A percentile compares a stretch with the other conserved stretches of the same genome.
Conservation (phyloP, 2,888 invertebrate species). For the Drosophila merina region DNA sequence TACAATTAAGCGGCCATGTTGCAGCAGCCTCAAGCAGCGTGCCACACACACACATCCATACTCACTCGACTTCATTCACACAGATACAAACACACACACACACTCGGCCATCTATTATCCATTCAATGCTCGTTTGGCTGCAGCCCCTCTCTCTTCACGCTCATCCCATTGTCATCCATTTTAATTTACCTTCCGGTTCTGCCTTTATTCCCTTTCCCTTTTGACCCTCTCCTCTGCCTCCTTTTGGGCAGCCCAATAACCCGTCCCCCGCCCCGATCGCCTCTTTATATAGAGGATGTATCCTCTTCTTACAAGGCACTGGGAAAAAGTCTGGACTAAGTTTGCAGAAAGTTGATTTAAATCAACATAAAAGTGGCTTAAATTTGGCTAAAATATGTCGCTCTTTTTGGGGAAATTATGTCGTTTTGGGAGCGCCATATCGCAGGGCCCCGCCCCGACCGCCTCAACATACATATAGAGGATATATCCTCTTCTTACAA, state of each 20-base stretch:
- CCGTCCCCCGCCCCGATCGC: not conserved
- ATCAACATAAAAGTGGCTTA: no score
- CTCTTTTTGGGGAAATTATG: no score
- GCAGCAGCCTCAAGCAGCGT: conserved; percentile 41
- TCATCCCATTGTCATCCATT: conserved; percentile 74
- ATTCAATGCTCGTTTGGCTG: conserved; percentile 72
- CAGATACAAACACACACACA: conserved; percentile 13
- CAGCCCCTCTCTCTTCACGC: conserved; percentile 53
- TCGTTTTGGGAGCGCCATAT: no score
- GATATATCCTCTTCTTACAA: not conserved
- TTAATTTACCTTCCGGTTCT: conserved; percentile 78
- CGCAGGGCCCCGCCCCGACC: no score
- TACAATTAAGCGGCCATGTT: conserved; percentile 43
- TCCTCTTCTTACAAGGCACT: not conserved
- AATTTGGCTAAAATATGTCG: no score
- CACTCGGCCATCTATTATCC: conserved; percentile 47
- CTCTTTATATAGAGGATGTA: not conserved
- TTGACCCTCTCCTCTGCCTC: conserved; percentile 21
- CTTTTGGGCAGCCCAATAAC: not conserved
- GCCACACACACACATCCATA: conserved; percentile 32
- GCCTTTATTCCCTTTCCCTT: conserved; percentile 45
- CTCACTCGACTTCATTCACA: conserved; percentile 21
- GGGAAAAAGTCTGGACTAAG: not conserved
- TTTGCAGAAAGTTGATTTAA: no score
- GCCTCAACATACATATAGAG: not conserved